phyloP scores from a whole-genome alignment of 2,113 vertebrate genomes.

The Esox niger region DNA sequence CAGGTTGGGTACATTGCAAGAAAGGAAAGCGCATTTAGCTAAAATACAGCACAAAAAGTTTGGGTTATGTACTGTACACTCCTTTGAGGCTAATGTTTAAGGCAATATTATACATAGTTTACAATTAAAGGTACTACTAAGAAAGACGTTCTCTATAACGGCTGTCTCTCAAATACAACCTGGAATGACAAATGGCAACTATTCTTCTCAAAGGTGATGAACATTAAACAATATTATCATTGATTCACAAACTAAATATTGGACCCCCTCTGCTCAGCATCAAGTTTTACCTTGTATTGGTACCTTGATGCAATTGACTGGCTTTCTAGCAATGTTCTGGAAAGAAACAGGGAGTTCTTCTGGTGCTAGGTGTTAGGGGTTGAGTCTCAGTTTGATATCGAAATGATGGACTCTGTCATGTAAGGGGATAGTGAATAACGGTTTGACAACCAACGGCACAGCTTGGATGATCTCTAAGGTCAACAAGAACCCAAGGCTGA shows the following conservation, averaged over 20 bases:
- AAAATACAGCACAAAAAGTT: slow-evolving; percentile 32
- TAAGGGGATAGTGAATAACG: slow-evolving; percentile 14
- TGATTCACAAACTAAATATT: background rate
- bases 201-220: slow-evolving; percentile 8
- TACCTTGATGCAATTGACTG: background rate
- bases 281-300: slow-evolving; percentile 21
- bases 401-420: slow-evolving; percentile 10
- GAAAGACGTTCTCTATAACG: slow-evolving; percentile 4
- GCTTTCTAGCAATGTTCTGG: background rate
- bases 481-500: background rate
- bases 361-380: background rate
- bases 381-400: slow-evolving; percentile 12
- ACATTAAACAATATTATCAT: slow-evolving; percentile 14
- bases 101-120: slow-evolving; percentile 47
- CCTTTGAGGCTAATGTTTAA: slow-evolving; percentile 41
- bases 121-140: slow-evolving; percentile 34
- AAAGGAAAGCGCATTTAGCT: slow-evolving; percentile 24
- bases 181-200: background rate
- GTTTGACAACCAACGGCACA: slow-evolving; percentile 12
- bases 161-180: slow-evolving; percentile 14
- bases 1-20: slow-evolving; percentile 21
- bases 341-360: slow-evolving; percentile 19
- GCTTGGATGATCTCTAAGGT: slow-evolving; percentile 7
- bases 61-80: slow-evolving; percentile 36
- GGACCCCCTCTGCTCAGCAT: background rate